Evolutionary conservation across 2,888 invertebrate genomes (phyloP).

Genomic region (Pyrgus malvae): DNA sequence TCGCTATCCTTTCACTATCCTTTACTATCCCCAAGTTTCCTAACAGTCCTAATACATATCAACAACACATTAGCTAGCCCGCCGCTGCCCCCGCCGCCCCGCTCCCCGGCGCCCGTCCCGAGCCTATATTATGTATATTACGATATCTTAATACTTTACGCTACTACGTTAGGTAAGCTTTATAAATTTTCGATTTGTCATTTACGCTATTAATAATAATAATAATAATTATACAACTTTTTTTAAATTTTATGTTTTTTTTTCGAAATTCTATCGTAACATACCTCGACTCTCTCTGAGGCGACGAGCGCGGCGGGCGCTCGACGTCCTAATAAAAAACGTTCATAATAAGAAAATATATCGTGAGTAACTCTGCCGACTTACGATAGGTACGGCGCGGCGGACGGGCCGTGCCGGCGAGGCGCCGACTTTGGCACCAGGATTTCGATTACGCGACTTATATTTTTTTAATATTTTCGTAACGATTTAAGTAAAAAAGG

Average conservation of each 20-base stretch:
- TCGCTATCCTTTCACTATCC: constrained; percentile 9
- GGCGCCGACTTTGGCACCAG: constrained; percentile 82
- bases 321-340: constrained; percentile 84
- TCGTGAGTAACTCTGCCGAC: constrained; percentile 83
- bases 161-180: constrained; percentile 82
- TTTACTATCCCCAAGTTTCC: constrained; percentile 37
- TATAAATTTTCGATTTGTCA: constrained; percentile 80
- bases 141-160: constrained; percentile 81
- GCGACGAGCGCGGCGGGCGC: constrained; percentile 67
- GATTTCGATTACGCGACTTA: constrained; percentile 81
- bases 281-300: constrained; percentile 77
- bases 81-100: constrained; percentile 40
- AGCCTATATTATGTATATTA: constrained; percentile 72
- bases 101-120: constrained; percentile 69
- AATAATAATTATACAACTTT: constrained; percentile 80
- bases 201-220: constrained; percentile 76
- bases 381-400: constrained; percentile 79
- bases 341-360: constrained; percentile 85
- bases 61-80: constrained; percentile 54
- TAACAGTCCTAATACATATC: constrained; percentile 33
- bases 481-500: constrained; percentile 82
- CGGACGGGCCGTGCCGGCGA: constrained; percentile 81
- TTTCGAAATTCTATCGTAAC: constrained; percentile 82
- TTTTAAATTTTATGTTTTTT: constrained; percentile 79
- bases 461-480: constrained; percentile 78